These are phyloP conservation scores for Luperina testacea DNA, from an alignment of 2,888 invertebrate species.

Conservation along the genomic window DNA sequence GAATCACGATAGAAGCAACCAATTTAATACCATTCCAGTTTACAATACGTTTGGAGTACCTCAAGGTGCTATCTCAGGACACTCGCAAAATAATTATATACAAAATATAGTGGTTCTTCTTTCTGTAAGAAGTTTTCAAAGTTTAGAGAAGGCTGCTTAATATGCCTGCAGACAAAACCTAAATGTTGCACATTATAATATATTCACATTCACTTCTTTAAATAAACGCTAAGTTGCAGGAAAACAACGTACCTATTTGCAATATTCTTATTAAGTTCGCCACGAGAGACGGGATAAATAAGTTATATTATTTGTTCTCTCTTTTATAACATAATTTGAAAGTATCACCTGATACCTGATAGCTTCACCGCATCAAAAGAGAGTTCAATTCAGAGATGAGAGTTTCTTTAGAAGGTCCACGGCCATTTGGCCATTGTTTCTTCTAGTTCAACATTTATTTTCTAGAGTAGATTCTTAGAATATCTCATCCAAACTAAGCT, in stretches of 20 bases:
- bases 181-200: not conserved
- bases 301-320: not conserved
- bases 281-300: not conserved
- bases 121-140: not conserved
- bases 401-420: not conserved
- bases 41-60: not conserved
- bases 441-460: not conserved
- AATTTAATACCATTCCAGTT: not conserved
- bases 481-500: slow-evolving; percentile 13
- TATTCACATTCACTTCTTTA: not conserved
- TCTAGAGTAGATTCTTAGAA: not conserved
- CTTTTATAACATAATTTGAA: not conserved
- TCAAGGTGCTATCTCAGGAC: not conserved
- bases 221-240: not conserved
- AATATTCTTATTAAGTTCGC: not conserved
- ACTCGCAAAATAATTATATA: not conserved
- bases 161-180: not conserved
- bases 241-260: not conserved
- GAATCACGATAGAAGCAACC: not conserved
- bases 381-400: not conserved
- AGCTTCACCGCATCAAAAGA: not conserved
- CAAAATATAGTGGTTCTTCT: not conserved
- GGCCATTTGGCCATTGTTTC: not conserved
- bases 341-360: too few relatives aligned
- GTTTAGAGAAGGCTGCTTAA: not conserved